A percentile compares a stretch with the other conserved stretches of the same genome.
phyloP scores from a whole-genome alignment of 1,140 invertebrate genomes.

The Drosophila sp. region DNA sequence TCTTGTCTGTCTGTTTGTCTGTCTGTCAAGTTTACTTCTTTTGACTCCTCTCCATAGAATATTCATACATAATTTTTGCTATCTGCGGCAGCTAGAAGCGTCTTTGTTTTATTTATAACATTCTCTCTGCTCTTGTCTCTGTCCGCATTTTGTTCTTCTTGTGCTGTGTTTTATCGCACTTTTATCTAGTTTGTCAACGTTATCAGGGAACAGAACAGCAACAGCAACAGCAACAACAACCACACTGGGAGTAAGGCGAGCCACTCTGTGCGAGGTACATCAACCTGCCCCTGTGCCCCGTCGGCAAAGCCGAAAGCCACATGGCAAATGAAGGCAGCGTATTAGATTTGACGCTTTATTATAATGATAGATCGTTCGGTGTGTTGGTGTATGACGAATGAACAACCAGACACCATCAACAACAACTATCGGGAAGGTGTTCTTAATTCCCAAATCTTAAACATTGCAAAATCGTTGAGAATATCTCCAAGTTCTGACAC shows the following conservation, averaged over 20 bases:
- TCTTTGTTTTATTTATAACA: constrained; percentile 71
- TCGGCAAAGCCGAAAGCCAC: constrained; percentile 17
- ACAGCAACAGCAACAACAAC: constrained; percentile 11
- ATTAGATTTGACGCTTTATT: constrained; percentile 81
- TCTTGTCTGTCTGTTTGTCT: background rate
- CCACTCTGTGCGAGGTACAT: background rate
- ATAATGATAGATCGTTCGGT: constrained; percentile 76
- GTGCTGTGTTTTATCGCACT: constrained; percentile 66
- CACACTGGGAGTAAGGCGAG: constrained; percentile 16
- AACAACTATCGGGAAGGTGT: background rate
- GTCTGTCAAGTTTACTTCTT: constrained; percentile 15
- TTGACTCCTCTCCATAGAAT: constrained; percentile 44
- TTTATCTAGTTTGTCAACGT: constrained; percentile 81
- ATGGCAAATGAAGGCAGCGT: constrained; percentile 63
- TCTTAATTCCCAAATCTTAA: background rate
- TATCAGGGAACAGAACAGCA: constrained; percentile 52
- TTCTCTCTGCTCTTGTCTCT: constrained; percentile 41
- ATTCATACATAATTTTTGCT: constrained; percentile 58
- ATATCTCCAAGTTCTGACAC: too few species aligned
- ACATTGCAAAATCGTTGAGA: too few species aligned
- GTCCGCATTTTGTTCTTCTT: constrained; percentile 59
- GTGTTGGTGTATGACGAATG: constrained; percentile 50
- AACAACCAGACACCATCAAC: constrained; percentile 22
- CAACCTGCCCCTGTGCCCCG: constrained; percentile 4
- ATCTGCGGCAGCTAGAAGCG: constrained; percentile 11